These are phyloP conservation scores for Lasioglossum villosulum DNA, from an alignment of 2,888 invertebrate species.

Conservation along the genomic window DNA sequence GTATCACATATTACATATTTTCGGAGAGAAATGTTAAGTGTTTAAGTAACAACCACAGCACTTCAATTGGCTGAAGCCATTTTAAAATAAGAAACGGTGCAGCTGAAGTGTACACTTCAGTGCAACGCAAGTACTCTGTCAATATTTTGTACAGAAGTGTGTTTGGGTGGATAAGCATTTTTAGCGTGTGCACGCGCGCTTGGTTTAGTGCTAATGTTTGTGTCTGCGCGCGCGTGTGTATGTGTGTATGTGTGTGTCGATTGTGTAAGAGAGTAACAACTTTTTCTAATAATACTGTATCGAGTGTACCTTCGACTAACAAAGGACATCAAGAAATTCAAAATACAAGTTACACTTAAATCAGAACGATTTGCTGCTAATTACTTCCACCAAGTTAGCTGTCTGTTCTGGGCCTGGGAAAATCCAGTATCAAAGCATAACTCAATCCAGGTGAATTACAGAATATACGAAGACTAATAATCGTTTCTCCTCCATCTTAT, in stretches of 20 bases:
- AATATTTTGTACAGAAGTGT: constrained; percentile 11
- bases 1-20: constrained; percentile 1
- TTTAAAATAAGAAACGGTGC: constrained; percentile 5
- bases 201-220: not conserved
- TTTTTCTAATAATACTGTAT: constrained; percentile 55
- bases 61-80: constrained; percentile 8
- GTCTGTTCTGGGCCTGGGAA: constrained; percentile 24
- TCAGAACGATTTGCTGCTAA: constrained; percentile 15
- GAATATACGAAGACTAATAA: constrained; percentile 42
- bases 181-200: not conserved
- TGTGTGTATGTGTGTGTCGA: not conserved
- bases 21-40: constrained; percentile 13
- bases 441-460: constrained; percentile 32
- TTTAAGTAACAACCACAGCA: constrained; percentile 23
- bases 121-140: constrained; percentile 11
- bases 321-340: constrained; percentile 17
- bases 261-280: constrained; percentile 23
- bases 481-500: constrained; percentile 10
- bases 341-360: constrained; percentile 22
- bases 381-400: constrained; percentile 18
- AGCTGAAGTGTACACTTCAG: constrained; percentile 53
- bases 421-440: constrained; percentile 61
- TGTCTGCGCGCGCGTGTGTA: not conserved
- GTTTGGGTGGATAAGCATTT: not conserved
- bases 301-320: constrained; percentile 26